Percentiles rank a stretch among this genome's conserved stretches.
Evolutionary conservation across 2,113 vertebrate species (phyloP).

Genomic region (Podarcis muralis): DNA sequence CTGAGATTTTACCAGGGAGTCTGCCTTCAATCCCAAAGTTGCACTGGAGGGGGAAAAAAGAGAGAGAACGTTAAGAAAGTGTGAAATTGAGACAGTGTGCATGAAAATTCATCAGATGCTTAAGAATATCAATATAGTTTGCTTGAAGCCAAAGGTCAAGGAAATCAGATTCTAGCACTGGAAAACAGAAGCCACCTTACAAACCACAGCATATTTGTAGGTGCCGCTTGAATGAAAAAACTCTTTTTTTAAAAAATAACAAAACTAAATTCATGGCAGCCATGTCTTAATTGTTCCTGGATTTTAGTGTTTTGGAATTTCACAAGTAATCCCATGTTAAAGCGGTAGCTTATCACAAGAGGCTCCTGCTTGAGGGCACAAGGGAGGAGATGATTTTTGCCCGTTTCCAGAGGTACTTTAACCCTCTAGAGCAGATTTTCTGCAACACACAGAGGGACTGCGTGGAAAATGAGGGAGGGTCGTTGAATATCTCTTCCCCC

Average conservation of each 20-base stretch:
- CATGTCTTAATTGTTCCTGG: not conserved
- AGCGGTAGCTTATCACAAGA: no score
- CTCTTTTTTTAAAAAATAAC: not conserved
- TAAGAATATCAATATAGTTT: not conserved
- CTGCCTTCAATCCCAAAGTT: not conserved
- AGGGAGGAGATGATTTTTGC: not conserved
- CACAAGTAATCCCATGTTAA: not conserved
- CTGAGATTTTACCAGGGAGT: not conserved
- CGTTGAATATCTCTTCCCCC: not conserved
- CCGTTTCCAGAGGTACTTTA: not conserved
- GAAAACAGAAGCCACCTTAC: not conserved
- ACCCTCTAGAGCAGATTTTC: not conserved
- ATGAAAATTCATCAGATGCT: not conserved
- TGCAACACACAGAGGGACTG: not conserved
- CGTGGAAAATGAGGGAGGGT: not conserved
- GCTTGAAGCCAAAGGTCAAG: not conserved
- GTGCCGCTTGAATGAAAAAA: not conserved
- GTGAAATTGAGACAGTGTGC: not conserved
- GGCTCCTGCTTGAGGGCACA: not conserved
- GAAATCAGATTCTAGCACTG: not conserved
- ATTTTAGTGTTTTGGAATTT: not conserved
- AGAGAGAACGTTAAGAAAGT: not conserved
- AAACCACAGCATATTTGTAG: not conserved
- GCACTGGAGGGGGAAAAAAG: no score
- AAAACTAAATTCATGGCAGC: not conserved